These are phyloP conservation scores for Urosaurus nigricauda DNA, from an alignment of 2,797 vertebrate species.

Conservation along the genomic window DNA sequence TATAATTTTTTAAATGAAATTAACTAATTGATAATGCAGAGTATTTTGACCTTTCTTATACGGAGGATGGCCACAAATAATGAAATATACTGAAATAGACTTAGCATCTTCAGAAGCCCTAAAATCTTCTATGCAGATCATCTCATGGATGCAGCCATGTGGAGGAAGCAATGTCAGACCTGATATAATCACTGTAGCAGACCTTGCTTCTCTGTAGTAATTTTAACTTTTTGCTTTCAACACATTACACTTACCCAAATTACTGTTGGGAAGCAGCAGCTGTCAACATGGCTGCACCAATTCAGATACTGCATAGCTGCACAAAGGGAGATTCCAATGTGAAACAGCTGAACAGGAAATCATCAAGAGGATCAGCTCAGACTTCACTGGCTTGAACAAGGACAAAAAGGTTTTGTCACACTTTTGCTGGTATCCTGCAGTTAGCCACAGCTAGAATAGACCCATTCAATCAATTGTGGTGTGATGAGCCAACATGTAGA, in stretches of 20 bases:
- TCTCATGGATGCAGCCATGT: background rate
- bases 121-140: background rate
- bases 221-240: background rate
- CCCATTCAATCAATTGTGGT: too few species aligned
- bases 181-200: background rate
- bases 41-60: background rate
- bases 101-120: background rate
- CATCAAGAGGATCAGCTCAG: background rate
- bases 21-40: background rate
- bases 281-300: background rate
- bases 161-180: background rate
- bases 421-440: too few species aligned
- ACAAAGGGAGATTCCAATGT: background rate
- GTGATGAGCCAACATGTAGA: too few species aligned
- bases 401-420: background rate
- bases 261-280: slow-evolving; percentile 9
- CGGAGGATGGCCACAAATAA: background rate
- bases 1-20: background rate
- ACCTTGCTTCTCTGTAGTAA: background rate
- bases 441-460: too few species aligned
- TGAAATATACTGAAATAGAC: background rate
- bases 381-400: background rate
- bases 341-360: background rate
- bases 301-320: background rate
- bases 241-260: background rate